Evolutionary conservation across 2,888 invertebrate genomes (phyloP), one percentile per base, ranked within the genome.

Genomic region (Synanthedon vespiformis): DNA sequence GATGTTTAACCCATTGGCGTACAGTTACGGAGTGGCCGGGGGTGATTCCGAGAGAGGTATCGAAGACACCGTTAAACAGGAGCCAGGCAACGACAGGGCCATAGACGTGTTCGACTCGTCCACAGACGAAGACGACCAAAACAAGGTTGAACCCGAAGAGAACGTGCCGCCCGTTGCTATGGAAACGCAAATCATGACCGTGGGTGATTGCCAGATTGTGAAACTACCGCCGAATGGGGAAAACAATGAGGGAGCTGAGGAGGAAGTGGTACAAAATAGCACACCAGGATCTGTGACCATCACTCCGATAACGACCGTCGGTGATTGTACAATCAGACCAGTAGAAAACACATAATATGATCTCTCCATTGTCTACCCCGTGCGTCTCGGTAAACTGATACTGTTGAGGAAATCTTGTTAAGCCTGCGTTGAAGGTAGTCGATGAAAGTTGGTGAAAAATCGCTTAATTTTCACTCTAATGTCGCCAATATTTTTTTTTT

Each of bases 131-230:
- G 85, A 85, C 4, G 84, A 83, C 48, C 63, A 60, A 54, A 69
- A 72, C 0, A 65, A 77, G 34, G 69, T 72, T 3, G 84, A 83
- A 8, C 67, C 74, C 0, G 84, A 83, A 2, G 85, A 85, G 1
- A 72, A 68, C 62, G 73, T 74, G 0, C 80, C 80, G 0, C 63
- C 79, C 0, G 77, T 73, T 1, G 80, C 71, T 48, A 66, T 76
- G 64, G 84, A 84, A n/a, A 77, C 84, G 2, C 84, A 81, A 54
- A 80, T 86, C 50, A 81, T 88, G 82, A 88, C 85, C n/a, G 86
- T 87, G 1, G 88, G 88, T 4, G 88, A 88, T 69, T 87, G 88
- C 58, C 88, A 88, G 68, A 88, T 87, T 50, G 84, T 87, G 40
- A 88, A 87, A 55, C 76, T 87, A 4, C 84, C 85, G 13, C 71